Conservation (phyloP, 1,140 invertebrate genomes). For the Centruroides vittatus region DNA sequence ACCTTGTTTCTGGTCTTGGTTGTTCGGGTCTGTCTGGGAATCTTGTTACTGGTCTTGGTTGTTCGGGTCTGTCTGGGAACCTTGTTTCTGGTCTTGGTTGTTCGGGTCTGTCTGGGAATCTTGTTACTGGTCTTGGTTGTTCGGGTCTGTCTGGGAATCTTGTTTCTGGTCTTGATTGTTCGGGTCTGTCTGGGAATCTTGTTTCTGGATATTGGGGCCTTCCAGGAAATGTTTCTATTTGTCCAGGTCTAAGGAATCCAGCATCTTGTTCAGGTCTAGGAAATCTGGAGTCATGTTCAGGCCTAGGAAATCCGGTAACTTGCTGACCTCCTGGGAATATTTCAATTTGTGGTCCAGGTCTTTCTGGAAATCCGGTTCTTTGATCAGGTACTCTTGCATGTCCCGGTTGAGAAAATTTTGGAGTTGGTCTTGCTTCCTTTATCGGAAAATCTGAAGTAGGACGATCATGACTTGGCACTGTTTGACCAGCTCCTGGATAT, state of each 20-base stretch:
- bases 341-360: neutral
- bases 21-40: neutral
- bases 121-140: neutral
- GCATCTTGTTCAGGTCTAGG: neutral
- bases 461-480: too few species aligned
- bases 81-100: neutral
- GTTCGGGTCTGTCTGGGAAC: neutral
- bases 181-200: neutral
- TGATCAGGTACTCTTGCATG: too few species aligned
- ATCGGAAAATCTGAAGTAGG: too few species aligned
- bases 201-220: neutral
- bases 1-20: too few species aligned
- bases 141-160: slow-evolving; percentile 1
- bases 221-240: neutral
- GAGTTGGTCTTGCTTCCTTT: too few species aligned
- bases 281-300: neutral
- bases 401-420: too few species aligned
- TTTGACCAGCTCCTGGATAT: neutral
- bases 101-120: neutral
- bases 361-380: neutral
- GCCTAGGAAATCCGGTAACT: too few species aligned
- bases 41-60: neutral
- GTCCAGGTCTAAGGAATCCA: neutral
- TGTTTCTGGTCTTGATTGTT: neutral
- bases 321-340: neutral